phyloP scores from a whole-genome alignment of 64 coral and sea anemone genomes.

The Stichodactyla mertensii region DNA sequence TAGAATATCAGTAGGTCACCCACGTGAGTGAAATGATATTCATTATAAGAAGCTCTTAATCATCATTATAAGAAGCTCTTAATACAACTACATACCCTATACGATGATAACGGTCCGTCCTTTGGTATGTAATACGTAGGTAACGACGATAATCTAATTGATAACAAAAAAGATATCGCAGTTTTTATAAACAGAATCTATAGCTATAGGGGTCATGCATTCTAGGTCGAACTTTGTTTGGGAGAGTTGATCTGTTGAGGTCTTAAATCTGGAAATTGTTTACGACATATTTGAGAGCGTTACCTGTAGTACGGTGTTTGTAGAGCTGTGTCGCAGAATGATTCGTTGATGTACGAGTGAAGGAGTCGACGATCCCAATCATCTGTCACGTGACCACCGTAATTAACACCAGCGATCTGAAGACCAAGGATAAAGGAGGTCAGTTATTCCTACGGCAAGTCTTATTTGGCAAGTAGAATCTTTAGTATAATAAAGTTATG shows the following conservation, averaged over 20 bases:
- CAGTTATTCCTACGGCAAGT: not conserved
- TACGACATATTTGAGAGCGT: not conserved
- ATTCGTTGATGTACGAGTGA: constrained; percentile 93
- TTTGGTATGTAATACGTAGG: constrained; percentile 97
- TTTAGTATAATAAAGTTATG: too few species aligned
- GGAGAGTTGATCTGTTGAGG: not conserved
- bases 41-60: too few species aligned
- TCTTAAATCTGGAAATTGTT: not conserved
- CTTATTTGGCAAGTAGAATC: too few species aligned
- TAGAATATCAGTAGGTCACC: not conserved
- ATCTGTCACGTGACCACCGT: constrained; percentile 98
- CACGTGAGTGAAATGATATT: not conserved
- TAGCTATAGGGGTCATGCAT: not conserved
- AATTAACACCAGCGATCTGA: constrained; percentile 97
- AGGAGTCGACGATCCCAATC: constrained; percentile 94
- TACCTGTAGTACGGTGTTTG: constrained; percentile 90
- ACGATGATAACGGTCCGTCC: constrained; percentile 77
- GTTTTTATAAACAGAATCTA: not conserved
- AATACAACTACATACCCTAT: constrained; percentile 57
- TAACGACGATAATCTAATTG: constrained; percentile 67
- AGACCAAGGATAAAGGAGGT: not conserved
- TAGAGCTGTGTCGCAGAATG: constrained; percentile 71
- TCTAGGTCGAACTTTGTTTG: not conserved
- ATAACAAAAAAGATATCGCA: not conserved
- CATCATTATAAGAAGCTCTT: too few species aligned